A percentile compares a stretch with the other conserved stretches of the same genome.
Evolutionary conservation across 2,797 vertebrate genomes (phyloP).

Genomic region (Gymnocypris eckloni): DNA sequence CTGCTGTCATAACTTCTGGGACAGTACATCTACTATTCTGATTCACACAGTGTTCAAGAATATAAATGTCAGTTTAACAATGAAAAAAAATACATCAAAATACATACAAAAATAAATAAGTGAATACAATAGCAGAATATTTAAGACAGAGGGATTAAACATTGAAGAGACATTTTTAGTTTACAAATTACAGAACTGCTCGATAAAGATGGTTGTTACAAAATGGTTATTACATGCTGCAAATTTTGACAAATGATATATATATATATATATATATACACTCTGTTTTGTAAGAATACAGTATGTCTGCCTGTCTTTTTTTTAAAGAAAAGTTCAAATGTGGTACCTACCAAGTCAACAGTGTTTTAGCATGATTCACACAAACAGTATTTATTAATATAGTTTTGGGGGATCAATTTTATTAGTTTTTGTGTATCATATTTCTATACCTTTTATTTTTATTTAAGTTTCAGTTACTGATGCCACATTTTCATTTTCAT

Average conservation of each 20-base stretch:
- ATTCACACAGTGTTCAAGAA: not conserved
- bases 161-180: not conserved
- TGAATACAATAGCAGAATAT: not conserved
- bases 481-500: not conserved
- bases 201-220: not conserved
- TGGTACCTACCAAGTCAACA: not conserved
- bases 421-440: not conserved
- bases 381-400: not conserved
- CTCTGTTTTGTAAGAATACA: not conserved
- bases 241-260: not conserved
- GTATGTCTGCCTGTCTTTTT: not conserved
- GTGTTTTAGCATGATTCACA: not conserved
- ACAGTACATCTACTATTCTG: not conserved
- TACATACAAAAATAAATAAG: not conserved
- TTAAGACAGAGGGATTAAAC: not conserved
- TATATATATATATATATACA: not conserved
- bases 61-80: conserved; percentile 6
- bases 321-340: not conserved
- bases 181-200: not conserved
- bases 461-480: too few species aligned
- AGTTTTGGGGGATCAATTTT: too few species aligned
- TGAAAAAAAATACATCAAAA: not conserved
- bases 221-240: not conserved
- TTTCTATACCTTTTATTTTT: not conserved
- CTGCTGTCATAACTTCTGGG: not conserved